Conservation (phyloP, 2,113 vertebrate genomes). For the Gadus macrocephalus region DNA sequence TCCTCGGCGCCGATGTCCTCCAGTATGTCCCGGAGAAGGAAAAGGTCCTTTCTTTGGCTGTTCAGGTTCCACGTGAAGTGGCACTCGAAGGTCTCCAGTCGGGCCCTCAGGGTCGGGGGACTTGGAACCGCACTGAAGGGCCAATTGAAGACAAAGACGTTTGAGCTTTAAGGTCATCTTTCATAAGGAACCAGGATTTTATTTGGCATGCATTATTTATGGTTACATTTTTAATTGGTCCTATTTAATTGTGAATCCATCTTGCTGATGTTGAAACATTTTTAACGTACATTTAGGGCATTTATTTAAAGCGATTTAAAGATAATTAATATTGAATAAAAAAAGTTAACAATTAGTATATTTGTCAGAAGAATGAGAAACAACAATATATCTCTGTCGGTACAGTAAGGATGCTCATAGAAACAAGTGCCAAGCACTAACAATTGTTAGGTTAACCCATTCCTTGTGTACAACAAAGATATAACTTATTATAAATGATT, state of each 20-base stretch:
- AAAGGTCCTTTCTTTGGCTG: background rate
- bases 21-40: conserved; percentile 33
- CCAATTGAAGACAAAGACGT: background rate
- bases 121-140: conserved; percentile 30
- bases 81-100: conserved; percentile 43
- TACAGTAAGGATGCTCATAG: too few relatives aligned
- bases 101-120: conserved; percentile 5
- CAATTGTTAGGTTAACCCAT: too few relatives aligned
- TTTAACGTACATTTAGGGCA: too few relatives aligned
- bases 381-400: too few relatives aligned
- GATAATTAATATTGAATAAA: too few relatives aligned
- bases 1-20: conserved; percentile 41
- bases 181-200: too few relatives aligned
- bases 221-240: background rate
- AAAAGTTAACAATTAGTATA: too few relatives aligned
- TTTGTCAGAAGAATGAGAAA: too few relatives aligned
- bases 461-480: too few relatives aligned
- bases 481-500: background rate
- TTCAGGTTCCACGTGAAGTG: conserved; percentile 58
- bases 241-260: background rate
- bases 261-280: background rate
- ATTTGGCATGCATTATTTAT: background rate
- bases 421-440: too few relatives aligned
- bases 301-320: too few relatives aligned
- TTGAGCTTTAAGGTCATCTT: background rate